Evolutionary conservation across 2,113 vertebrate species (phyloP).

Genomic region (Cepphus grylle): DNA sequence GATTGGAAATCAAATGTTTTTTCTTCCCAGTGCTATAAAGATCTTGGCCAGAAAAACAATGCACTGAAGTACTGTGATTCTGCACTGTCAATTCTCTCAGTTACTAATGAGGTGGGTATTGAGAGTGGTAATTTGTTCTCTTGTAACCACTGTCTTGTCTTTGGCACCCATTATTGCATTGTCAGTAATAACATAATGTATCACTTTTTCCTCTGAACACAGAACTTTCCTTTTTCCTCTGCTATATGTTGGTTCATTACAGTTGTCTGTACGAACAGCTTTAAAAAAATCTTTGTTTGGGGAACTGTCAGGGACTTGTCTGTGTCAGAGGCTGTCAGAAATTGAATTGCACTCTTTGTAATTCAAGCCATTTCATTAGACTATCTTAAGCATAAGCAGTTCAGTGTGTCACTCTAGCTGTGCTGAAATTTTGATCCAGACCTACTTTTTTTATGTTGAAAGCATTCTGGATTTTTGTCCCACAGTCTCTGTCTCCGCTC

Average conservation of each 20-base stretch:
- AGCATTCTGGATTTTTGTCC: background rate
- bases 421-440: background rate
- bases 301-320: background rate
- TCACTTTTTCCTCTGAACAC: background rate
- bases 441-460: background rate
- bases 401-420: background rate
- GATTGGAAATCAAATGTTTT: slow-evolving; percentile 29
- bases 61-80: slow-evolving; percentile 84
- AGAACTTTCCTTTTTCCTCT: background rate
- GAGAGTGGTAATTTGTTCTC: slow-evolving; percentile 12
- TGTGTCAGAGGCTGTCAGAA: background rate
- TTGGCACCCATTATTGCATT: background rate
- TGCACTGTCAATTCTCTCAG: slow-evolving; percentile 74
- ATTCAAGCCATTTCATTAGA: background rate
- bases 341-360: background rate
- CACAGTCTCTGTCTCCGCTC: background rate
- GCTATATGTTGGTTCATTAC: background rate
- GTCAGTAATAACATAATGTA: background rate
- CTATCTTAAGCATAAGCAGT: background rate
- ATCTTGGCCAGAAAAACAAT: slow-evolving; percentile 78
- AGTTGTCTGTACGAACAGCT: background rate
- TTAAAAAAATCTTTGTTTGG: background rate
- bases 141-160: background rate
- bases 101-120: slow-evolving; percentile 85
- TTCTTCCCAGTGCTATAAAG: slow-evolving; percentile 84